A percentile compares a stretch with the other conserved stretches of the same genome.
Evolutionary conservation across 2,113 vertebrate genomes (phyloP).

Genomic region (Corydoras maculifer): DNA sequence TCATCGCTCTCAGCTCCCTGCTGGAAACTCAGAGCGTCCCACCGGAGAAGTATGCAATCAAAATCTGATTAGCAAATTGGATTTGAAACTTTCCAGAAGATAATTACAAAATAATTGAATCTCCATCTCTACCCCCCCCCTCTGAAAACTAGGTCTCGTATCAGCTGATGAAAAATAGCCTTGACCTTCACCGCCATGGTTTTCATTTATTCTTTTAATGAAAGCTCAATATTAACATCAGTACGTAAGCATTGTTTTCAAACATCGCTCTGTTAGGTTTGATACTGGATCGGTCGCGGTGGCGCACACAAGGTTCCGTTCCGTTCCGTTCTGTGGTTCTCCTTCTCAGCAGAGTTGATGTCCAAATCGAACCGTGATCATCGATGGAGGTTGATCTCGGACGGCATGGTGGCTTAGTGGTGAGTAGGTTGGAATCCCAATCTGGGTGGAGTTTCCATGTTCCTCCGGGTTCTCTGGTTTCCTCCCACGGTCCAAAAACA

Average conservation of each 20-base stretch:
- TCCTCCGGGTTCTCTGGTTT: too few species aligned
- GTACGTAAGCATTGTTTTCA: background rate
- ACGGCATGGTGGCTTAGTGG: too few species aligned
- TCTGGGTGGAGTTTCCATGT: too few species aligned
- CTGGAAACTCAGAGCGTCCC: background rate
- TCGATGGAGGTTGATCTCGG: too few species aligned
- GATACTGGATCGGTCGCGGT: too few species aligned
- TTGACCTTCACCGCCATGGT: constrained; percentile 8
- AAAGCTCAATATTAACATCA: constrained; percentile 17
- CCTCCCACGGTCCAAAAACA: too few species aligned
- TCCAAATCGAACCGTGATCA: too few species aligned
- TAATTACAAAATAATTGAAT: constrained; percentile 45
- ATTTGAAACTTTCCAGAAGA: constrained; percentile 29
- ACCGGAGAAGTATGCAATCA: constrained; percentile 11
- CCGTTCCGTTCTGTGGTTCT: too few species aligned
- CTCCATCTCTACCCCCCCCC: constrained; percentile 4
- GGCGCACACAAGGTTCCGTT: too few species aligned
- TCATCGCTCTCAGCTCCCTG: constrained; percentile 2
- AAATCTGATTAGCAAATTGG: constrained; percentile 36
- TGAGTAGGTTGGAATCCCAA: too few species aligned
- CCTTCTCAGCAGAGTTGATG: too few species aligned
- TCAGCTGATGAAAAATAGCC: constrained; percentile 17
- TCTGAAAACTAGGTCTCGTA: constrained; percentile 35
- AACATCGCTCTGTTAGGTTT: too few species aligned
- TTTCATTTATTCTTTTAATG: constrained; percentile 31